Base-by-base conservation (phyloP, 92 coral and sea anemone species). In the Umimayanthus kanabou region DNA sequence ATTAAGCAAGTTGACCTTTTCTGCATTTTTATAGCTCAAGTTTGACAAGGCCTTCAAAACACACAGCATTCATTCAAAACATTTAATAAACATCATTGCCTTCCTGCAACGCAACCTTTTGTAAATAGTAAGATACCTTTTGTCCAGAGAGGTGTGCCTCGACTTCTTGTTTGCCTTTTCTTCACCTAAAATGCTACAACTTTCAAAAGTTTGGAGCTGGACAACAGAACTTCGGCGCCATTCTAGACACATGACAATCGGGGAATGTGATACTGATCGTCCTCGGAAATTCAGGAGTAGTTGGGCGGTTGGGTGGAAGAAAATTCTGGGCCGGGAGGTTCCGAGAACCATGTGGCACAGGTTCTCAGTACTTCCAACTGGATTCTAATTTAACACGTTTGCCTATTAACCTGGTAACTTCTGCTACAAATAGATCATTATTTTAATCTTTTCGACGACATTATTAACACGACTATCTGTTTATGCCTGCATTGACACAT, bases 151-250 rank as follows among this genome's bases (percentile, higher is more conserved):
- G 79, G 79, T 75, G 79, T 39, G 53, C 79, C 50, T 43, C 16
- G 66, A 1, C 22, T 49, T 25, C 61, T 25, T 78, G 66, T 78
- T 78, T 47, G 9, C 39, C n/a, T 78, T 43, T 50, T 76, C 39
- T 39, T 76, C 80, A 42, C 47, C 22, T 16, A n/a, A 39, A 78
- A 11, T n/a, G 39, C 40, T 47, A 20, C 5, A 45, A 29, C 82
- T 78, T 50, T 43, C 37, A 43, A 45, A 40, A 15, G 79, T 18
- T 74, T 47, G 58, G 80, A 76, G 82, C 66, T 78, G 26, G 8
- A 78, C 66, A 26, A 78, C 82, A 26, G 82, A 78, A 49, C 39
- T 25, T 45, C 65, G 81, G 81, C 81, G 58, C 81, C 66, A 23
- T n/a, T 78, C 82, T 26, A 15, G 18, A 72, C 69, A 61, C 2